Conservation (phyloP, 1,140 invertebrate species). For the Radopholus similis region DNA sequence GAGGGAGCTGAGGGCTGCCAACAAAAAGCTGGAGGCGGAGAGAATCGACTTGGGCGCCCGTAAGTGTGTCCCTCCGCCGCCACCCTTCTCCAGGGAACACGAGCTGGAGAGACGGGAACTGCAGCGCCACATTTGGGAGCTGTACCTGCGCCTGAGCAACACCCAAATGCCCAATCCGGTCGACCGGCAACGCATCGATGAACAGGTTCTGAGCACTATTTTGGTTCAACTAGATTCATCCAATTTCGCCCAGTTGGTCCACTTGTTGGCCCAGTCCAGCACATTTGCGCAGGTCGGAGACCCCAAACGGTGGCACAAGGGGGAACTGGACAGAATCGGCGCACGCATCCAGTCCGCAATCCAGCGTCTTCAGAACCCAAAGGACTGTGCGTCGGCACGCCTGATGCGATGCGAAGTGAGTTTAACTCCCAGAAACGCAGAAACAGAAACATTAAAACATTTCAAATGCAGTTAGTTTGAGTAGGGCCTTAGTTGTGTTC, state of each 20-base stretch:
- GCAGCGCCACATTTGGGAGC: slow-evolving; percentile 26
- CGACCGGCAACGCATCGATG: neutral
- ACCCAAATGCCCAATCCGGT: slow-evolving; percentile 9
- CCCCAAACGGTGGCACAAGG: slow-evolving; percentile 17
- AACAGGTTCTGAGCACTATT: slow-evolving; percentile 3
- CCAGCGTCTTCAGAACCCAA: slow-evolving; percentile 8
- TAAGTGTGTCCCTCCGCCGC: too few relatives aligned
- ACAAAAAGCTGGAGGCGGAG: too few relatives aligned
- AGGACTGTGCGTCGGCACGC: slow-evolving; percentile 16
- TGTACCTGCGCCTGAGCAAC: slow-evolving; percentile 26
- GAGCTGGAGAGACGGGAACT: slow-evolving; percentile 26
- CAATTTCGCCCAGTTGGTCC: slow-evolving; percentile 26
- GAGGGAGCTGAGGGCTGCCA: too few relatives aligned
- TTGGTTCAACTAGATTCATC: neutral
- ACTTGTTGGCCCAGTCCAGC: slow-evolving; percentile 26
- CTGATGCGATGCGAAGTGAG: neutral
- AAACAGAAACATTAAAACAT: too few relatives aligned
- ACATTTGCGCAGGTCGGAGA: slow-evolving; percentile 18
- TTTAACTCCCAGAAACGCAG: too few relatives aligned
- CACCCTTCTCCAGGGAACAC: slow-evolving; percentile 39
- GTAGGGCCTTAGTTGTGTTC: too few relatives aligned
- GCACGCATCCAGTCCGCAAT: slow-evolving; percentile 9
- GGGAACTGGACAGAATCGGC: slow-evolving; percentile 10
- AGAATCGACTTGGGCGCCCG: too few relatives aligned
- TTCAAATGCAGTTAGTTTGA: slow-evolving; percentile 64